phyloP scores from a whole-genome alignment of 2,888 invertebrate species.

The Arrhopalites spinosus region DNA sequence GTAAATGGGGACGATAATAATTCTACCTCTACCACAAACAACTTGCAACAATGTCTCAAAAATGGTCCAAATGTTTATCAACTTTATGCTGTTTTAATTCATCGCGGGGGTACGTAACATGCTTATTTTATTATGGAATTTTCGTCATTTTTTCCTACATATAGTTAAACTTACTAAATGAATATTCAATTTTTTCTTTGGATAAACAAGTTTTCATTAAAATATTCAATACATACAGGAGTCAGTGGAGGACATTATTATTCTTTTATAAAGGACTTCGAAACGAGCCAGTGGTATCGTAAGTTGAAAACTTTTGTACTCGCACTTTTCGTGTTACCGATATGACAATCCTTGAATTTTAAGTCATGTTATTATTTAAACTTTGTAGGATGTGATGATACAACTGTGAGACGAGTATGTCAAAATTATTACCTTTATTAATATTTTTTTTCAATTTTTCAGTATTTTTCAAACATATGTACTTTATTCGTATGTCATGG shows the following conservation, averaged over 20 bases:
- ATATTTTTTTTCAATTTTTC: neutral
- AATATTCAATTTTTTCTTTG: too few species aligned
- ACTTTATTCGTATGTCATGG: too few species aligned
- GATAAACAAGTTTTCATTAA: too few species aligned
- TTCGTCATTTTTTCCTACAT: too few species aligned
- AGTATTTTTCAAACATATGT: too few species aligned
- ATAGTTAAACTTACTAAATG: too few species aligned
- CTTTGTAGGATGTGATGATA: constrained; percentile 91
- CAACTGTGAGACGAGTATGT: constrained; percentile 72
- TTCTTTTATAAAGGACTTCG: constrained; percentile 84
- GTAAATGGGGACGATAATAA: constrained; percentile 54
- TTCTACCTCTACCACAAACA: neutral
- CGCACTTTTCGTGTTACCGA: too few species aligned
- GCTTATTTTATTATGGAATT: too few species aligned
- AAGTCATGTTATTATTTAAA: too few species aligned
- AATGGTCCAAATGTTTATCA: constrained; percentile 78
- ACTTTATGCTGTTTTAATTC: constrained; percentile 88
- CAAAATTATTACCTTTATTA: neutral
- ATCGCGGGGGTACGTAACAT: constrained; percentile 69
- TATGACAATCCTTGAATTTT: too few species aligned
- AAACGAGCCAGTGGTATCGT: constrained; percentile 76
- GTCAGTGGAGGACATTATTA: constrained; percentile 91
- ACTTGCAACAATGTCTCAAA: constrained; percentile 42
- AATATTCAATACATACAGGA: constrained; percentile 57
- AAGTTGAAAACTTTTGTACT: too few species aligned